Evolutionary conservation across 2,888 invertebrate genomes (phyloP).

Genomic region (Melikaiella ostensackeni): DNA sequence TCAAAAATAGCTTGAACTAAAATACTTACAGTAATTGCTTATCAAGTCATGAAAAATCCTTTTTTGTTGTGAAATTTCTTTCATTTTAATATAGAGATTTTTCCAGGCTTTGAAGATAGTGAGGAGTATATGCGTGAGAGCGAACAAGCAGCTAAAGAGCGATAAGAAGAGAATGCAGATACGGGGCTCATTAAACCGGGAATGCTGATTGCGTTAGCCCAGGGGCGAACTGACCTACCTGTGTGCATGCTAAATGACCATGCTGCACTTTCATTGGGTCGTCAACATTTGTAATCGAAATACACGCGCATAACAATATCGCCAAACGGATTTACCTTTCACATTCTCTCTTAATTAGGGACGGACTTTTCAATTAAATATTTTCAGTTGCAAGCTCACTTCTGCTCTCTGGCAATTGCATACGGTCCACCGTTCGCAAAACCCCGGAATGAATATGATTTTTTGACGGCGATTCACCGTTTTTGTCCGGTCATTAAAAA

Average conservation of each 20-base stretch:
- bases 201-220: conserved; percentile 38
- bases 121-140: not conserved
- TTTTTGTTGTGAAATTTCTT: not conserved
- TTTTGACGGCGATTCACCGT: conserved; percentile 44
- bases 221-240: not conserved
- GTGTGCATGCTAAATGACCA: not conserved
- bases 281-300: conserved; percentile 30
- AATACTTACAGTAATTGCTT: too few species aligned
- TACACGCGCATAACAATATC: conserved; percentile 35
- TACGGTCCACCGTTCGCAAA: conserved; percentile 26
- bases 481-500: conserved; percentile 52
- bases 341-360: conserved; percentile 40
- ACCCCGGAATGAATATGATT: conserved; percentile 44
- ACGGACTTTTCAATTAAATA: conserved; percentile 38
- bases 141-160: not conserved
- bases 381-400: conserved; percentile 29
- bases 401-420: conserved; percentile 19
- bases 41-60: not conserved
- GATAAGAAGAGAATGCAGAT: conserved; percentile 13
- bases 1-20: too few species aligned
- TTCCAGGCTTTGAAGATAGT: not conserved
- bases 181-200: conserved; percentile 32
- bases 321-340: conserved; percentile 38
- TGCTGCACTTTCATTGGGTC: conserved; percentile 1
- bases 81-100: not conserved